Evolutionary conservation across 2,888 invertebrate genomes (phyloP).

Genomic region (Cataglyphis cursor): DNA sequence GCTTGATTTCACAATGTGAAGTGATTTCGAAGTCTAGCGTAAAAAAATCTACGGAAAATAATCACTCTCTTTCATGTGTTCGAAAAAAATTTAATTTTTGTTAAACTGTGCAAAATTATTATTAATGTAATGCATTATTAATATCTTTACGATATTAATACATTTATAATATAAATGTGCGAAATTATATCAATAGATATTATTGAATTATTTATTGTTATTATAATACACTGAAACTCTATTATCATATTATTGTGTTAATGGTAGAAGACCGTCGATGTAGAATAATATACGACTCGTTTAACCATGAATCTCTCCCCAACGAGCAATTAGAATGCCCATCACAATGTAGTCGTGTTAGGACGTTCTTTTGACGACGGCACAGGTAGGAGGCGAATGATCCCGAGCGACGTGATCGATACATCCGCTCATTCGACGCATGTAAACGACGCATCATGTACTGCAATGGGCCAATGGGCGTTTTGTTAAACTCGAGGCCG

Average conservation of each 20-base stretch:
- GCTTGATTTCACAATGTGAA: too few species aligned
- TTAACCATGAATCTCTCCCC: background rate
- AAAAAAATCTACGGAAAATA: too few species aligned
- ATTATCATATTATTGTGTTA: background rate
- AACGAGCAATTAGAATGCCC: conserved; percentile 30
- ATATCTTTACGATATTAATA: background rate
- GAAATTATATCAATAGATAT: background rate
- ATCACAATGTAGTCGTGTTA: conserved; percentile 18
- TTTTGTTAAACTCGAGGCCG: conserved; percentile 73
- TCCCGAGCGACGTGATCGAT: conserved; percentile 67
- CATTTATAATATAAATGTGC: background rate
- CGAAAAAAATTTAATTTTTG: too few species aligned
- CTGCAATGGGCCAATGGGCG: conserved; percentile 74
- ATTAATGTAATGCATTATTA: background rate
- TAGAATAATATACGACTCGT: background rate
- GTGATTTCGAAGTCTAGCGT: too few species aligned
- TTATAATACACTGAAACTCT: background rate
- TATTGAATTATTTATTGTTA: background rate
- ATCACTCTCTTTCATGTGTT: too few species aligned
- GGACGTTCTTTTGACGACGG: conserved; percentile 30
- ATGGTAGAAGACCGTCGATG: background rate
- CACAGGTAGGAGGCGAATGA: conserved; percentile 24
- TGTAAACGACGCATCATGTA: conserved; percentile 73
- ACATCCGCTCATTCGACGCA: conserved; percentile 69
- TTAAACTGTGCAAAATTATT: conserved; percentile 4